Base-by-base conservation (phyloP, 2,113 vertebrate species). In the Pseudonaja textilis region DNA sequence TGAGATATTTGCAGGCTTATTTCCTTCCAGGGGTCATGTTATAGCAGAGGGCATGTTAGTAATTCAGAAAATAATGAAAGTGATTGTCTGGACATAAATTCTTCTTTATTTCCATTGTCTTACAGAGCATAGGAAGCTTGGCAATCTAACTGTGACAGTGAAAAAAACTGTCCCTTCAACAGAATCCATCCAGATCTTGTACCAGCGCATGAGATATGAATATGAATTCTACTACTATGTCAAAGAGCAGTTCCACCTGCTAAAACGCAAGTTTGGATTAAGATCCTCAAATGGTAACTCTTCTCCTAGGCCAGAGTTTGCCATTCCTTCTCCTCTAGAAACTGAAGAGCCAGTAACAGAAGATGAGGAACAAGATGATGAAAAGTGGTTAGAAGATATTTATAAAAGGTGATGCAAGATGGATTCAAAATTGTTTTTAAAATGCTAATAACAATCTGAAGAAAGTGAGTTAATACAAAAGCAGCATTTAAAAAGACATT, bases 201-300 rank as follows among this genome's bases (percentile, higher is more conserved):
- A 99, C 97, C 98, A 99, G 93, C 98, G 99, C 87, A 99, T 99
- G 99, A 98, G 97, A 96, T 99, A 99, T 0, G 99, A 99, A 95
- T 99, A 99, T 0, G 98, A 99, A 88, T 99, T 99, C 96, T 99
- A 99, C 97, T 98, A 99, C 97, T 99, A 99, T 52, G 98, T 99
- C 95, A 98, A 98, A 64, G 98, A 99, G 96, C 99, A 99, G 96
- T 99, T 99, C 96, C 99, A 99, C 96, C 97, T 99, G 90, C 96
- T 97, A 91, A 99, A 99, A 96, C 99, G 98, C 94, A 99, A 99
- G 95, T 99, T 99, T 47, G 99, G 99, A 96, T 98, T 99, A 42
- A 99, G 98, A 95, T 99, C 99, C 1, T 96, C 81, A 6, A 95
- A 93, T 64, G 96, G 96, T 93, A 97, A 96, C 25, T 95, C 97